Evolutionary conservation across 2,113 vertebrate genomes (phyloP).

Genomic region (Carlito syrichta): DNA sequence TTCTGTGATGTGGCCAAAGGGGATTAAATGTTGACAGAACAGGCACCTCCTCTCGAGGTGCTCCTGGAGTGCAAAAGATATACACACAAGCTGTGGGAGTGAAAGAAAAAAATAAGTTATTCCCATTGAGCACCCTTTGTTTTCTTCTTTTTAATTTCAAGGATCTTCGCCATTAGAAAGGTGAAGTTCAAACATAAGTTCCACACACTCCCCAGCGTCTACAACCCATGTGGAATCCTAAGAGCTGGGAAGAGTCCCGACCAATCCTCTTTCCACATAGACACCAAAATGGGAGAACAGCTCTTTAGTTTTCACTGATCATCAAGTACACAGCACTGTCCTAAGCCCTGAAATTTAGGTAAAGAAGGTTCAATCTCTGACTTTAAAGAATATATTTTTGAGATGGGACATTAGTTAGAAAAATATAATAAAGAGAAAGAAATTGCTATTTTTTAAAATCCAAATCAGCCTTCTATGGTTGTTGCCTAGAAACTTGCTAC

Average conservation of each 20-base stretch:
- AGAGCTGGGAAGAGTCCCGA: neutral
- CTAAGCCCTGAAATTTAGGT: neutral
- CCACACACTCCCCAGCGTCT: too few species aligned
- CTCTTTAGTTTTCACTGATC: neutral
- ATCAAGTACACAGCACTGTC: neutral
- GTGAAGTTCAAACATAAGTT: neutral
- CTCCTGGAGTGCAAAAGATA: too few species aligned
- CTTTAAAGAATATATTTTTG: neutral
- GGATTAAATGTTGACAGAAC: neutral
- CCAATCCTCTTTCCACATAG: neutral
- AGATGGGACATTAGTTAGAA: neutral
- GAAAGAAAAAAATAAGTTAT: neutral
- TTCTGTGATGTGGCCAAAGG: neutral
- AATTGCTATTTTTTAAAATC: neutral
- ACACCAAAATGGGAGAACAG: neutral
- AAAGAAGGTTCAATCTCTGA: neutral
- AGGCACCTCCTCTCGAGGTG: neutral
- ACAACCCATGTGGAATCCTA: neutral
- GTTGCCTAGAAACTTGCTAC: neutral
- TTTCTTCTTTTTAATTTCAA: neutral
- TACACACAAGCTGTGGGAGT: neutral
- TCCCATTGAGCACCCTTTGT: neutral
- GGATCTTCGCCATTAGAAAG: neutral
- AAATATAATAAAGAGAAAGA: neutral
- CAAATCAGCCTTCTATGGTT: neutral